phyloP scores from a whole-genome alignment of 1,140 invertebrate genomes.

The Drosophila cardini region DNA sequence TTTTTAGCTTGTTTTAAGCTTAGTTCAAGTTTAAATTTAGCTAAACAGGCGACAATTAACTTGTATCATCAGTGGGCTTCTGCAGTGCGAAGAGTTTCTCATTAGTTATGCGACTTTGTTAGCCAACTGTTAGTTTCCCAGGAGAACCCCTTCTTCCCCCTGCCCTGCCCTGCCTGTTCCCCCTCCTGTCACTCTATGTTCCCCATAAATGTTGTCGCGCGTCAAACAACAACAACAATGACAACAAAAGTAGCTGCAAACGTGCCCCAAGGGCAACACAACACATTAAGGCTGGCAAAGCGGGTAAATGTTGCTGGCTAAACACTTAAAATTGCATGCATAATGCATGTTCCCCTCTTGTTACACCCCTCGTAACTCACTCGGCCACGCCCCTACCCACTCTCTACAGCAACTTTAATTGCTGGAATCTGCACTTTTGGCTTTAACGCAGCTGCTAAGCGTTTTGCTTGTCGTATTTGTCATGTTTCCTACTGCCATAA shows the following conservation, averaged over 20 bases:
- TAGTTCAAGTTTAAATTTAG: neutral
- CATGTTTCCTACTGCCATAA: constrained; percentile 22
- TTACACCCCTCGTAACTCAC: neutral
- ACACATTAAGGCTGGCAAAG: constrained; percentile 26
- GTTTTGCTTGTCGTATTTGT: constrained; percentile 33
- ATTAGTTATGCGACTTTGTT: constrained; percentile 44
- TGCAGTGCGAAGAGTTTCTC: constrained; percentile 22
- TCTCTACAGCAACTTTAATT: constrained; percentile 22
- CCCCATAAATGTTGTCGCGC: neutral
- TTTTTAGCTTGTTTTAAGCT: neutral
- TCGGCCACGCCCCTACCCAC: neutral
- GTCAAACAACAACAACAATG: constrained; percentile 8
- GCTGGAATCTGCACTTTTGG: constrained; percentile 31
- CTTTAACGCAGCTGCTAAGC: constrained; percentile 11
- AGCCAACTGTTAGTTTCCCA: constrained; percentile 32
- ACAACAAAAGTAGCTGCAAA: constrained; percentile 9
- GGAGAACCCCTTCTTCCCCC: neutral
- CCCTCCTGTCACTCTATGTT: too few species aligned
- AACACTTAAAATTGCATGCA: constrained; percentile 42
- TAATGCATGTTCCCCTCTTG: constrained; percentile 31
- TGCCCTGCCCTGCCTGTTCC: neutral
- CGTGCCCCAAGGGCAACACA: constrained; percentile 13
- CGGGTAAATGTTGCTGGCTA: neutral
- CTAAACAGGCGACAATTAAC: constrained; percentile 41
- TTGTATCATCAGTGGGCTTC: constrained; percentile 28